Conservation (phyloP, 2,113 vertebrate genomes). For the Oceanites oceanicus region DNA sequence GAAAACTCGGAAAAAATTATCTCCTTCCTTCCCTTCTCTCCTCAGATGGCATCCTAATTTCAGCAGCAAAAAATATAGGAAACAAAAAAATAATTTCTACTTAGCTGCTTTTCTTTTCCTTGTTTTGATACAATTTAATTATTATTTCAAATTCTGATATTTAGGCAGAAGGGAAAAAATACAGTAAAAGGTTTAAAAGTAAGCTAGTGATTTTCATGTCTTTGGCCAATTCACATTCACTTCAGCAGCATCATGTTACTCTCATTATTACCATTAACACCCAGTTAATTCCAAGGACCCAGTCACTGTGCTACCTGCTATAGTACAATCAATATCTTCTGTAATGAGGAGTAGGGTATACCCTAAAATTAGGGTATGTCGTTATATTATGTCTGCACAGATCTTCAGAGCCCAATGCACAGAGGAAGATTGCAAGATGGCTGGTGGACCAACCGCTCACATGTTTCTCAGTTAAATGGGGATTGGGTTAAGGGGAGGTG, state of each 20-base stretch:
- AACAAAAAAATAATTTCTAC: background rate
- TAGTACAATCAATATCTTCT: background rate
- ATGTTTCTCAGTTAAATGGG: background rate
- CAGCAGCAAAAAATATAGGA: background rate
- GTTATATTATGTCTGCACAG: background rate
- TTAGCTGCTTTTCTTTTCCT: background rate
- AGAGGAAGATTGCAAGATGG: background rate
- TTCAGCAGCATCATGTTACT: background rate
- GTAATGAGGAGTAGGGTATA: background rate
- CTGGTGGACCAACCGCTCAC: background rate
- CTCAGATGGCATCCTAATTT: background rate
- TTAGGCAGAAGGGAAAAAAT: background rate
- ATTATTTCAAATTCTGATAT: background rate
- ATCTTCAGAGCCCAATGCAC: background rate
- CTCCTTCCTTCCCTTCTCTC: background rate
- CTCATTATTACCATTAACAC: background rate
- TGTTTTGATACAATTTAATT: background rate
- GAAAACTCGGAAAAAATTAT: background rate
- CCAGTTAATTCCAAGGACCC: background rate
- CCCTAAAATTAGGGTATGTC: background rate
- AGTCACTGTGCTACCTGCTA: background rate
- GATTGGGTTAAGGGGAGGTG: background rate
- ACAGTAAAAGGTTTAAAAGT: background rate
- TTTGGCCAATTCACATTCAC: background rate
- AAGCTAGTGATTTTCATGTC: background rate